These are phyloP conservation scores for Lycocerus yunnanus DNA, from an alignment of 2,888 invertebrate genomes.

Conservation along the genomic window DNA sequence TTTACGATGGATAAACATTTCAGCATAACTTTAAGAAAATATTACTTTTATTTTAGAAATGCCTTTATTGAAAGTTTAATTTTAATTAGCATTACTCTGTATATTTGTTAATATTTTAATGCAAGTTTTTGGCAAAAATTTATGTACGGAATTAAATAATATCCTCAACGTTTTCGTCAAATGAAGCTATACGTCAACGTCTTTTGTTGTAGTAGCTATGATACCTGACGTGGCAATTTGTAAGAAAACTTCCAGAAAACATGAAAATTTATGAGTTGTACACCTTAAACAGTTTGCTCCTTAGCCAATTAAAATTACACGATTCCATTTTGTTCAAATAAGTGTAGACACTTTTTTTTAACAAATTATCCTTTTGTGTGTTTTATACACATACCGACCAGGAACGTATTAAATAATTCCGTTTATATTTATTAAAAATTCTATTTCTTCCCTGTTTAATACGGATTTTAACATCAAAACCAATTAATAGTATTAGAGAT, in stretches of 20 bases:
- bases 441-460: neutral
- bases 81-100: neutral
- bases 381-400: neutral
- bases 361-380: slow-evolving; percentile 5
- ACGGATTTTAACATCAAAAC: neutral
- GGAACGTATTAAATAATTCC: neutral
- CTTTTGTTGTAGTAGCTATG: slow-evolving; percentile 5
- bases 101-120: neutral
- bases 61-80: neutral
- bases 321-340: neutral
- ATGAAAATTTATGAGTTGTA: slow-evolving; percentile 11
- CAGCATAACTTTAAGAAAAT: no score
- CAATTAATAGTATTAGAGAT: neutral
- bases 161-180: slow-evolving; percentile 6
- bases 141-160: slow-evolving; percentile 7
- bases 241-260: slow-evolving; percentile 6
- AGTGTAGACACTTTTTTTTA: neutral
- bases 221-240: slow-evolving; percentile 9
- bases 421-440: neutral
- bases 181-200: slow-evolving; percentile 13
- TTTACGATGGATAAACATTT: no score
- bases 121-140: neutral
- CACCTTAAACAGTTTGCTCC: slow-evolving; percentile 3
- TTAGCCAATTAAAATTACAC: slow-evolving; percentile 13
- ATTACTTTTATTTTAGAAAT: no score